Base-by-base conservation (phyloP, 2,797 vertebrate species). In the Alfaro cultratus region DNA sequence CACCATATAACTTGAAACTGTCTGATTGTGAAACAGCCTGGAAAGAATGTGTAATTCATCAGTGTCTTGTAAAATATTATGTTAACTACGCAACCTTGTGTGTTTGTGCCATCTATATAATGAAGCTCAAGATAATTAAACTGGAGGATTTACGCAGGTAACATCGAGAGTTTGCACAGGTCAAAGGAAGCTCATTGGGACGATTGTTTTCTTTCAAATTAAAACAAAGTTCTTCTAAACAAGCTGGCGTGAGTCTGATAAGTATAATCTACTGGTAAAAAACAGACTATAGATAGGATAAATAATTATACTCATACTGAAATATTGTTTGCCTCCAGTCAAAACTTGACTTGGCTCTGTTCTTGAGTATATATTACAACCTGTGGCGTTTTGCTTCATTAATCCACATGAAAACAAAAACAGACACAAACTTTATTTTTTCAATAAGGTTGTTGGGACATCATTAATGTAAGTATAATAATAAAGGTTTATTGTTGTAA, bases 211-310 rank as follows among this genome's bases (percentile, higher is more conserved):
- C 39, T 70, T 53, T 77, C 3, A 23, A 78, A 73, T 85, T 83
- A 85, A 90, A 82, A 87, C 57, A 79, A 64, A 64, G 43, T 53
- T 86, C 5, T 51, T 78, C 72, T 87, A 85, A 83, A 91, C 83
- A 88, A 83, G 77, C 45, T 26, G 41, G 72, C 75, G 74, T 26
- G 1, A 73, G 75, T 87, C 79, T 78, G 87, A 89, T 87, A 82
- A 89, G 34, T 75, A 76, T 1, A 49, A 46, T 60, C 74, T 53
- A 46, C 41, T 79, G 84, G 73, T 83, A 83, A 89, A 88, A 86
- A 85, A 91, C 78, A 49, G 11, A 62, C 60, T 87, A 87, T 86
- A 80, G 77, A 89, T 81, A 74, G 82, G 60, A 79, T 49, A 46
- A 80, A 75, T 55, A 85, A 83, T 77, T 78, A 77, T n/a, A 73